Conservation (phyloP, 2,113 vertebrate genomes). For the Amphiprion ocellaris region DNA sequence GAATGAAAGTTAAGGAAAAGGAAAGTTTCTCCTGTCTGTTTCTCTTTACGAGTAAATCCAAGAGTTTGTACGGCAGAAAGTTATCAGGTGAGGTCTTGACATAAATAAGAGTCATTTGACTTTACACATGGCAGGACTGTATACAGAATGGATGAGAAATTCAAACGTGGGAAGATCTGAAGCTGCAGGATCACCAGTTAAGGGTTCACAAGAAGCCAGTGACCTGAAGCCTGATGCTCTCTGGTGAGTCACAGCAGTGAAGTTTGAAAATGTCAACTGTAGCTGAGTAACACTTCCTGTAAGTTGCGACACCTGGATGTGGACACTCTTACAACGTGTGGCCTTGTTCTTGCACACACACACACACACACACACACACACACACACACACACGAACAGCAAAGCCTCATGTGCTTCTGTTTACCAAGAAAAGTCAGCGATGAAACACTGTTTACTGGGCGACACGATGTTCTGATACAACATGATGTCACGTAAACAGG, state of each 20-base stretch:
- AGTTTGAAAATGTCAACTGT: not conserved
- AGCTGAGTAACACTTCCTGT: constrained; percentile 37
- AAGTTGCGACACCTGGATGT: constrained; percentile 40
- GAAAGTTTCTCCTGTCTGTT: not conserved
- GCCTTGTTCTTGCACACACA: not conserved
- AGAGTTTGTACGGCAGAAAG: too few relatives aligned
- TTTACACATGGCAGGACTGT: too few relatives aligned
- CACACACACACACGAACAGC: not conserved
- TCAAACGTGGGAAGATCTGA: too few relatives aligned
- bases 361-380: too few relatives aligned
- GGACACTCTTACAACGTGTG: not conserved
- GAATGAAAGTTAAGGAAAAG: not conserved
- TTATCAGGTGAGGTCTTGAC: too few relatives aligned
- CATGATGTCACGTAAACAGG: constrained; percentile 15
- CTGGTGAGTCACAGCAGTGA: not conserved
- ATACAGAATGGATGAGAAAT: too few relatives aligned
- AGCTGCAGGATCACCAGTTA: too few relatives aligned
- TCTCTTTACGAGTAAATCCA: too few relatives aligned
- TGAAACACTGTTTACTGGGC: constrained; percentile 23
- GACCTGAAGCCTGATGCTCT: too few relatives aligned
- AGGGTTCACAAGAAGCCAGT: not conserved
- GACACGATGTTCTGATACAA: constrained; percentile 9
- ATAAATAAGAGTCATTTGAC: too few relatives aligned
- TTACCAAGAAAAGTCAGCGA: constrained; percentile 32
- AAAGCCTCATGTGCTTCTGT: constrained; percentile 24